Base-by-base conservation (phyloP, 2,797 vertebrate species). In the Falco berigora region DNA sequence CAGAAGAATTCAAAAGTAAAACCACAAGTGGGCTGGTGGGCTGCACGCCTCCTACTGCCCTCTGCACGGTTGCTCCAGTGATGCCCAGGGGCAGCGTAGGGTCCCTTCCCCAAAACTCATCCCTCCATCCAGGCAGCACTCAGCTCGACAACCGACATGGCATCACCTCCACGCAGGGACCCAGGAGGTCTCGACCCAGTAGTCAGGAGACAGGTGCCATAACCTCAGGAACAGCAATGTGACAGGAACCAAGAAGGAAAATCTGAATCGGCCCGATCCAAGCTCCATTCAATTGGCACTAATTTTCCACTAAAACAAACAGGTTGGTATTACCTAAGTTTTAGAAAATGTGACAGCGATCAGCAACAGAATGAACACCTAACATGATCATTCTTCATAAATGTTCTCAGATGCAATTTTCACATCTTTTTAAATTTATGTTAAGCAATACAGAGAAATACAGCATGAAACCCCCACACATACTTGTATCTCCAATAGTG, bases 141-240 rank as follows among this genome's bases (percentile, higher is more conserved):
- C 86, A 71, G 42, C 38, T 36, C 40, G 16, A 62, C 15, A 28
- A 73, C 49, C 62, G 38, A 5, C 27, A 46, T n/a, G 12, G 52
- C 27, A 5, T 17, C 34, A 24, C 12, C 67, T 55, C 25, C 62
- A 27, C 1, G 0, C 1, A 40, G 5, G 7, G 14, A 27, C 42
- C 52, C 86, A 16, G 2, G 3, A 9, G 40, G 32, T 66, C 42
- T 5, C 24, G 28, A 50, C 12, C 13, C 77, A 25, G 32, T 0
- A 59, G 34, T 23, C 53, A 64, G n/a, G 40, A 52, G 7, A 61
- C 64, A 75, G 61, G 47, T n/a, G 32, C 55, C 62, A 50, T 36
- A 72, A 85, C 11, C 44, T 42, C 55, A 69, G 4, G 47, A 56
- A 40, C 34, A 74, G 42, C 63, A 80, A 30, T 2, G 1, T 46